Conservation (phyloP, 2,888 invertebrate genomes). For the Serrognathus titanus region DNA sequence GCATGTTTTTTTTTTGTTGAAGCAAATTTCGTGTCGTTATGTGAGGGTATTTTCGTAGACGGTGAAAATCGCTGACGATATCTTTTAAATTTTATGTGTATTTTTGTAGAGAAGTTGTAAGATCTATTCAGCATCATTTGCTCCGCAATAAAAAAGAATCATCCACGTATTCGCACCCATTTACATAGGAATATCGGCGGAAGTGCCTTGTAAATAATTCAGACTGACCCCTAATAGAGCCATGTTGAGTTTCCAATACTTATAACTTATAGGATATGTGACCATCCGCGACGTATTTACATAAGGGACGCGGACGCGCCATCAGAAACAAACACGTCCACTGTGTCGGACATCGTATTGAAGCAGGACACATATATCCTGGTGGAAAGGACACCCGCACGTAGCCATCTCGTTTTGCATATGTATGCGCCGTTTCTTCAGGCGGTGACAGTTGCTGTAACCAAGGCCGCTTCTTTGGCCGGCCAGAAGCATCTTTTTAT, state of each 20-base stretch:
- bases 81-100: background rate
- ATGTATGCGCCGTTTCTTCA: conserved; percentile 28
- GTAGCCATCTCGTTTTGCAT: conserved; percentile 24
- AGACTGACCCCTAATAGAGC: conserved; percentile 45
- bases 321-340: conserved; percentile 19
- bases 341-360: conserved; percentile 17
- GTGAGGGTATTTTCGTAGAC: background rate
- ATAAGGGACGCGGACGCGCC: conserved; percentile 20
- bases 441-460: conserved; percentile 45
- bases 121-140: background rate
- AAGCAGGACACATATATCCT: conserved; percentile 20
- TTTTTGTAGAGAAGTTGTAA: background rate
- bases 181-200: conserved; percentile 43
- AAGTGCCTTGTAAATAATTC: conserved; percentile 49
- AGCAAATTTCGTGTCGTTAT: background rate
- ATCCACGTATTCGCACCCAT: conserved; percentile 39
- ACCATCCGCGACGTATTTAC: conserved; percentile 24
- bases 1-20: background rate
- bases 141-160: conserved; percentile 32
- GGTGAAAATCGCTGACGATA: background rate
- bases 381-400: conserved; percentile 11
- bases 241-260: conserved; percentile 40
- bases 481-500: conserved; percentile 43
- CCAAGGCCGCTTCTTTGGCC: conserved; percentile 26
- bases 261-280: conserved; percentile 43